Evolutionary conservation across 1,140 invertebrate genomes (phyloP).

Genomic region (Macrotrachela quadricornifera): DNA sequence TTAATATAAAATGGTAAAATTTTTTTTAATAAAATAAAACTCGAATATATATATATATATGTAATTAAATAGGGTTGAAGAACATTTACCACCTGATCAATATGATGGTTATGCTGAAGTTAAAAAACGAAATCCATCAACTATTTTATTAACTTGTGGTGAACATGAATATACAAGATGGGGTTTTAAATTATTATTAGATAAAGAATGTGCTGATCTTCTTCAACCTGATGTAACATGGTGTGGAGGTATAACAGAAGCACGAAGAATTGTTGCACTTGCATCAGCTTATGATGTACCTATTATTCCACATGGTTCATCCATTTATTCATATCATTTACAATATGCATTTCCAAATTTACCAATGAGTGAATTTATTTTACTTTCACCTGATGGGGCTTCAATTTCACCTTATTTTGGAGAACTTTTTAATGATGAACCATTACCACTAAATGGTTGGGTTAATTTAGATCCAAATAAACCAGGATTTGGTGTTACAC

Average conservation of each 20-base stretch:
- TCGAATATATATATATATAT: too few species aligned
- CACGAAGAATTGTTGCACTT: slow-evolving; percentile 18
- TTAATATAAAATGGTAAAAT: slow-evolving; percentile 17
- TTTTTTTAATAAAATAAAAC: too few species aligned
- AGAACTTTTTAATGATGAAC: slow-evolving; percentile 21
- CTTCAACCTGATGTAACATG: slow-evolving; percentile 24
- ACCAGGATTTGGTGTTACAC: slow-evolving; percentile 21
- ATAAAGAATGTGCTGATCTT: slow-evolving; percentile 19
- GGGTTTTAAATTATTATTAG: slow-evolving; percentile 18
- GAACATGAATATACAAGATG: slow-evolving; percentile 23
- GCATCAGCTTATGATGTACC: slow-evolving; percentile 17
- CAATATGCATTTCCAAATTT: slow-evolving; percentile 23
- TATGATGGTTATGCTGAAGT: slow-evolving; percentile 20
- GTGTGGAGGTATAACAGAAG: slow-evolving; percentile 22
- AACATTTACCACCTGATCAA: slow-evolving; percentile 20
- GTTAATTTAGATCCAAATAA: slow-evolving; percentile 18
- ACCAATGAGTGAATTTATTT: slow-evolving; percentile 21
- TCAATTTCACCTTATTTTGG: slow-evolving; percentile 20
- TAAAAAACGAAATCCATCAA: slow-evolving; percentile 13
- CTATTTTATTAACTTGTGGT: slow-evolving; percentile 18
- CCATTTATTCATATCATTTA: slow-evolving; percentile 23
- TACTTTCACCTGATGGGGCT: slow-evolving; percentile 18
- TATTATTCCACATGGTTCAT: slow-evolving; percentile 22
- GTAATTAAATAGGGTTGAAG: slow-evolving; percentile 19
- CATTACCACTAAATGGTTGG: slow-evolving; percentile 17